Percentiles rank a stretch among this genome's conserved stretches.
phyloP scores from a whole-genome alignment of 2,888 invertebrate genomes.

The Neoaliturus tenellus region DNA sequence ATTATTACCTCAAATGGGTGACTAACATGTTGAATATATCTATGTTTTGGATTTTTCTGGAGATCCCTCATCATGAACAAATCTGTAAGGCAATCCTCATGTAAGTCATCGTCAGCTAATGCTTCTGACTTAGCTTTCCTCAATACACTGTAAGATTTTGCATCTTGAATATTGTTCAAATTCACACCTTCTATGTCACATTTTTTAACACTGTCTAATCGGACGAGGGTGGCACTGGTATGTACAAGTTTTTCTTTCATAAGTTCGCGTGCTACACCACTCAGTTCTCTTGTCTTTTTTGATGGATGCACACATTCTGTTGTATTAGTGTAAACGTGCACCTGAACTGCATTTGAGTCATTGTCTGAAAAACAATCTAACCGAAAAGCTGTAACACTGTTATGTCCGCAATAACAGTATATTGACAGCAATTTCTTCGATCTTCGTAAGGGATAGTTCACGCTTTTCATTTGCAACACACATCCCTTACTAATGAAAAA shows the following conservation, averaged over 20 bases:
- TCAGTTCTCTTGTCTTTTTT: slow-evolving; percentile 3
- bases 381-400: background rate
- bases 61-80: background rate
- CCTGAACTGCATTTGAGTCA: background rate
- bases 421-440: background rate
- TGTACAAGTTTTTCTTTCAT: slow-evolving; percentile 13
- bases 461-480: background rate
- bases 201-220: background rate
- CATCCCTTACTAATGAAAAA: background rate
- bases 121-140: background rate
- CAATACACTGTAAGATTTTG: background rate
- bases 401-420: background rate
- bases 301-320: background rate
- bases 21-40: background rate
- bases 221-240: background rate
- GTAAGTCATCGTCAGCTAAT: background rate
- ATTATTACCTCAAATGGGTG: background rate
- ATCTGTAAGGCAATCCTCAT: background rate
- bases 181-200: background rate
- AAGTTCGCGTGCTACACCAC: background rate
- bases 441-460: background rate
- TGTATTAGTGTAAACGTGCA: background rate
- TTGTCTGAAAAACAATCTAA: background rate
- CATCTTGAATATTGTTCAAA: background rate
- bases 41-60: background rate